Evolutionary conservation across 2,113 vertebrate genomes (phyloP).

Genomic region (Opisthocomus hoazin): DNA sequence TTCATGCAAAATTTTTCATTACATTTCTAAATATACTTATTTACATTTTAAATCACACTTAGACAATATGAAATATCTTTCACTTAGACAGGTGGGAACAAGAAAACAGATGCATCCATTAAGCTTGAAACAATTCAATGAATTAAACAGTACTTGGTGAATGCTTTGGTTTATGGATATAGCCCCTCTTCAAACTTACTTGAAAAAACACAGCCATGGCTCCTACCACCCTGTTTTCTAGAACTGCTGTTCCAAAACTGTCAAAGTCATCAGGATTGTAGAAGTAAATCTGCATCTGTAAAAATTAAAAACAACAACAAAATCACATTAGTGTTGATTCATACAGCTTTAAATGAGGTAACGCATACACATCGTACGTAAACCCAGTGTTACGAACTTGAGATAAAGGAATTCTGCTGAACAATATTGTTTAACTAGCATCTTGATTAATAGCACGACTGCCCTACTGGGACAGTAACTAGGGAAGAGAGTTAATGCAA

Average conservation of each 20-base stretch:
- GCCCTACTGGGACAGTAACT: constrained; percentile 42
- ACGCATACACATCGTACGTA: not conserved
- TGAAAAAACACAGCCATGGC: constrained; percentile 95
- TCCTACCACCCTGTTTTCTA: constrained; percentile 88
- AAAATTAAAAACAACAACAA: constrained; percentile 56
- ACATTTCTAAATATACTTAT: constrained; percentile 78
- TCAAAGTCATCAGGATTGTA: constrained; percentile 97
- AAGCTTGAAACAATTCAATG: constrained; percentile 68
- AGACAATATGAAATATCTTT: constrained; percentile 78
- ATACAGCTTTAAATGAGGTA: not conserved
- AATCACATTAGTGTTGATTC: constrained; percentile 15
- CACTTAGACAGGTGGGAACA: constrained; percentile 76
- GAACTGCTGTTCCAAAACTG: constrained; percentile 88
- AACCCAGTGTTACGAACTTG: not conserved
- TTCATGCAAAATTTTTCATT: constrained; percentile 76
- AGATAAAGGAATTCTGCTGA: constrained; percentile 28
- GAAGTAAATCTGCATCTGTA: constrained; percentile 98
- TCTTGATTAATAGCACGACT: constrained; percentile 54
- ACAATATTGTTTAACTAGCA: constrained; percentile 42
- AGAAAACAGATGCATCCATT: constrained; percentile 78
- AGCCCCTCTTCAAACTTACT: constrained; percentile 75
- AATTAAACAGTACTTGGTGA: constrained; percentile 60
- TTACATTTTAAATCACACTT: constrained; percentile 80
- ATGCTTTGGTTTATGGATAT: constrained; percentile 52
- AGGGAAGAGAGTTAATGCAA: constrained; percentile 23